These are phyloP conservation scores for Peromyscus leucopus DNA, from an alignment of 2,113 vertebrate genomes.

Conservation along the genomic window DNA sequence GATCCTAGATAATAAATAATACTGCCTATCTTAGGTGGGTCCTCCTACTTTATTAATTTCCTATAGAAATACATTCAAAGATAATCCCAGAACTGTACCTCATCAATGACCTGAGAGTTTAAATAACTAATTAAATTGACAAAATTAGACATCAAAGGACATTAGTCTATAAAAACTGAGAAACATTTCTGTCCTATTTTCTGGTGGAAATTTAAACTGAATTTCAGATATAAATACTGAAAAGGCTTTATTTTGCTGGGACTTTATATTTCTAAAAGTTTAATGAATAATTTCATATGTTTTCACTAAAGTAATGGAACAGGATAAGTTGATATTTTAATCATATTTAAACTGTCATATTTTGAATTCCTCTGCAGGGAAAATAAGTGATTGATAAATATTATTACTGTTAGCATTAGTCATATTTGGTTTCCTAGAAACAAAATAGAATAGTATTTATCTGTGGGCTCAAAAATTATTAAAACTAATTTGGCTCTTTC, in stretches of 20 bases:
- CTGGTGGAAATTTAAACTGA: neutral
- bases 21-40: neutral
- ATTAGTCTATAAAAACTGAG: neutral
- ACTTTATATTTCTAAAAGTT: neutral
- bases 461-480: neutral
- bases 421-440: constrained; percentile 15
- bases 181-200: neutral
- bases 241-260: neutral
- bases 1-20: too few species aligned
- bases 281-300: constrained; percentile 17
- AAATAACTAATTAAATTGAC: neutral
- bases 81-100: neutral
- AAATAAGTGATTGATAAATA: constrained; percentile 47
- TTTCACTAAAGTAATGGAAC: constrained; percentile 13
- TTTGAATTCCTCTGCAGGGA: neutral
- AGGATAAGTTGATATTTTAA: constrained; percentile 45
- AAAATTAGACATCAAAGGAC: neutral
- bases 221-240: neutral
- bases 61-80: neutral
- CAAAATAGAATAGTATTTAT: constrained; percentile 29
- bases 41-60: neutral
- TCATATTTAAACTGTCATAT: neutral
- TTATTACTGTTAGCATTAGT: constrained; percentile 13
- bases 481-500: constrained; percentile 12
- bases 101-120: neutral